Conservation (phyloP, 2,888 invertebrate genomes). For the Periphyllus acericola region DNA sequence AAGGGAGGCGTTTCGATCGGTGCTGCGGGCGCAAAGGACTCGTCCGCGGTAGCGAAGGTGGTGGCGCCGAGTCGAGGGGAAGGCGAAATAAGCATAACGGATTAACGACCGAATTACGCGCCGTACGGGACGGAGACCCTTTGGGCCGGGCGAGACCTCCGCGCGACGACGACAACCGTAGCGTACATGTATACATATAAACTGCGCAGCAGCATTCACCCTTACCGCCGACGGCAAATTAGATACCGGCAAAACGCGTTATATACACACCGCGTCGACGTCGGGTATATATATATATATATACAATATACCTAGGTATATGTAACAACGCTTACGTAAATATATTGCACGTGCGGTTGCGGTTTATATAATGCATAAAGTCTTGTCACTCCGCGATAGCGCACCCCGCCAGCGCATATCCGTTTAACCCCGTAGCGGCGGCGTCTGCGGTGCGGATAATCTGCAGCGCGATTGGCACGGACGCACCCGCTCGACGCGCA, state of each 20-base stretch:
- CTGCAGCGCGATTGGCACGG: neutral
- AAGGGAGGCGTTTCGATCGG: conserved; percentile 31
- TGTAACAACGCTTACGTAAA: neutral
- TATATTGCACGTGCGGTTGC: neutral
- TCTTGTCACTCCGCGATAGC: too few relatives aligned
- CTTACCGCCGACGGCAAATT: conserved; percentile 16
- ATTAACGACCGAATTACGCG: conserved; percentile 58
- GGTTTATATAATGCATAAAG: too few relatives aligned
- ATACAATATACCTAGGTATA: neutral
- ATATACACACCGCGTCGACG: neutral
- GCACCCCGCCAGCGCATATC: neutral
- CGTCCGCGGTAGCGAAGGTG: neutral
- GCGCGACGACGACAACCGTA: conserved; percentile 30
- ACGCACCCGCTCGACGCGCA: neutral
- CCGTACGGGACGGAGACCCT: neutral
- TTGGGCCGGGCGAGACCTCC: conserved; percentile 13
- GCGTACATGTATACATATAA: neutral
- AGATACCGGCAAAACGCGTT: conserved; percentile 47
- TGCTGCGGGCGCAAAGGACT: neutral
- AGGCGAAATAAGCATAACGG: conserved; percentile 51
- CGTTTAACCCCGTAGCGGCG: neutral
- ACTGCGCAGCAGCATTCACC: neutral
- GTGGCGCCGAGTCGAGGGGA: neutral
- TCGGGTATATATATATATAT: neutral
- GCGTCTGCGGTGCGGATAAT: too few relatives aligned